Evolutionary conservation across 2,797 vertebrate species (phyloP).

Genomic region (Lindbergichthys nudifrons): DNA sequence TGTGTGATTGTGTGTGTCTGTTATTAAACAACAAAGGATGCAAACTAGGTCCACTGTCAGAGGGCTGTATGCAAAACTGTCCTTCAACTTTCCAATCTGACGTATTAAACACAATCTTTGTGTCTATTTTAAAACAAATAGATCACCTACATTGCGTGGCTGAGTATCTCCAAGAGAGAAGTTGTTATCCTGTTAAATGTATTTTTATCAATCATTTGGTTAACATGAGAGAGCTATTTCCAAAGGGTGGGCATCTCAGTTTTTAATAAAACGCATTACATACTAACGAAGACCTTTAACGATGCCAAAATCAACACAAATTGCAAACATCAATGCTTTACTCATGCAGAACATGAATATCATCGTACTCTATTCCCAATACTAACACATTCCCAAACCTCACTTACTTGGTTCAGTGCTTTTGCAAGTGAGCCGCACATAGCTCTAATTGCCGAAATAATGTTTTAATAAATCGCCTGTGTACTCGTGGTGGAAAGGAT

Average conservation of each 20-base stretch:
- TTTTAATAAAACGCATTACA: constrained; percentile 31
- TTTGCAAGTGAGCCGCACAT: constrained; percentile 44
- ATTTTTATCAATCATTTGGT: neutral
- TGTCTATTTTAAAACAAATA: constrained; percentile 15
- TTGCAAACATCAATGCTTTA: constrained; percentile 38
- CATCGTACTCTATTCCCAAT: constrained; percentile 38
- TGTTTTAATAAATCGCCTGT: constrained; percentile 54
- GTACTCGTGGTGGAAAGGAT: constrained; percentile 35
- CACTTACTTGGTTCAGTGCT: constrained; percentile 59
- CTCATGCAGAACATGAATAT: constrained; percentile 41
- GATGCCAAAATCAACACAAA: constrained; percentile 26
- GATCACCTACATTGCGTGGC: neutral
- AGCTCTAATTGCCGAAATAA: constrained; percentile 60
- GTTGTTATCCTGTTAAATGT: neutral
- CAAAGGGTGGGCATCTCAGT: constrained; percentile 5
- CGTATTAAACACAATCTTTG: constrained; percentile 1
- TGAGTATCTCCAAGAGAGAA: neutral
- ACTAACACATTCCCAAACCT: constrained; percentile 39
- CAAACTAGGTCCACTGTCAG: constrained; percentile 62
- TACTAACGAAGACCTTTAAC: constrained; percentile 37
- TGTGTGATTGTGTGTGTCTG: constrained; percentile 67
- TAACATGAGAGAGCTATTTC: neutral
- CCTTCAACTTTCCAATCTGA: constrained; percentile 32
- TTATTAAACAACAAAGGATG: constrained; percentile 72
- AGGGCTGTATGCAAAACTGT: constrained; percentile 23